Conservation (phyloP, 1,140 invertebrate species). For the Gryllus bimaculatus region DNA sequence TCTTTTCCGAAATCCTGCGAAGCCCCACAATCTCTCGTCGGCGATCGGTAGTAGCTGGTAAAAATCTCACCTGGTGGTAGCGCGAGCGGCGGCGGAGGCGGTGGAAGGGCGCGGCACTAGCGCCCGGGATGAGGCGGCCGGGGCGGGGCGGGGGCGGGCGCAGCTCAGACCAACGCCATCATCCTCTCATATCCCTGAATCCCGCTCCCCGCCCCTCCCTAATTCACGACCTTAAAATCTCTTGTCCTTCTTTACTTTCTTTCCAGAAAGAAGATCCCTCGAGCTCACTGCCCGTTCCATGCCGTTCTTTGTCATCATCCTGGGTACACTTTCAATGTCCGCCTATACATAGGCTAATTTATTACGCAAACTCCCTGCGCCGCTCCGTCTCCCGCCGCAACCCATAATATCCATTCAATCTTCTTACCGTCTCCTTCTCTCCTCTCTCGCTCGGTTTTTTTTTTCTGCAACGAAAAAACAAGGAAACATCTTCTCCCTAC, state of each 20-base stretch:
- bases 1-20: no score
- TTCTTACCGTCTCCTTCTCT: neutral
- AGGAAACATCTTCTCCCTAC: neutral
- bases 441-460: neutral
- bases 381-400: neutral
- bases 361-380: neutral
- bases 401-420: neutral
- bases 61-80: no score
- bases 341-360: neutral
- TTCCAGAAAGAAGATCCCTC: neutral
- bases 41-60: no score
- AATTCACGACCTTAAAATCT: conserved; percentile 4
- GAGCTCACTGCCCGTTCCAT: neutral
- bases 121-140: neutral
- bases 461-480: neutral
- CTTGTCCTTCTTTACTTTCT: conserved; percentile 1
- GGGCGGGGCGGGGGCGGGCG: no score
- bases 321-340: neutral
- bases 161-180: neutral
- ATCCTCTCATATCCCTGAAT: neutral
- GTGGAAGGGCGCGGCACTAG: neutral
- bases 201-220: neutral
- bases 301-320: neutral
- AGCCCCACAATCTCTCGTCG: no score
- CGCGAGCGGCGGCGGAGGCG: no score